These are phyloP conservation scores for Netelia fuscicornis DNA, from an alignment of 2,888 invertebrate genomes.

Conservation along the genomic window DNA sequence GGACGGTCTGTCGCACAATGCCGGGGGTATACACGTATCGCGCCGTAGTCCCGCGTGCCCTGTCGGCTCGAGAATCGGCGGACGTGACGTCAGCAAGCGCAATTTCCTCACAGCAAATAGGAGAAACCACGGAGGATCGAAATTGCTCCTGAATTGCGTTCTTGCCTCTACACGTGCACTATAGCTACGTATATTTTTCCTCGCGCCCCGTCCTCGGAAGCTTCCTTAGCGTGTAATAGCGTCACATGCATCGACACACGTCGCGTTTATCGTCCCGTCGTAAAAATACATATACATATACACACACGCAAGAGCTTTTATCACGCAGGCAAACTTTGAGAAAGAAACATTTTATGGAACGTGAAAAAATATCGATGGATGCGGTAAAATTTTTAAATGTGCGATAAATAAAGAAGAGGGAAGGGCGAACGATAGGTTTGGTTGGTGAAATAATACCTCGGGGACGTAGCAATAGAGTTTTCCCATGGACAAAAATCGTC, in stretches of 20 bases:
- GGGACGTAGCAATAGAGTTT: background rate
- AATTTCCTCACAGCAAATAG: constrained; percentile 83
- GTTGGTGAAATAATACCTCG: background rate
- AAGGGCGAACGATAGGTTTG: background rate
- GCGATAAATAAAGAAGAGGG: background rate
- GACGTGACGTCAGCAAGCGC: constrained; percentile 84
- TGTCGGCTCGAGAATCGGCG: constrained; percentile 76
- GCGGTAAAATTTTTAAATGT: background rate
- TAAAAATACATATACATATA: background rate
- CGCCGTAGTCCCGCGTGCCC: constrained; percentile 32
- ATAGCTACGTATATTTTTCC: constrained; percentile 2
- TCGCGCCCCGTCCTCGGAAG: constrained; percentile 52
- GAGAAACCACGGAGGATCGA: constrained; percentile 83
- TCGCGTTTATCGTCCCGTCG: background rate
- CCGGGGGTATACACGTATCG: constrained; percentile 6
- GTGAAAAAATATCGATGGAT: background rate
- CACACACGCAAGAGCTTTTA: background rate
- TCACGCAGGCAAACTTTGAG: background rate
- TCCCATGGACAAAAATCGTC: constrained; percentile 8
- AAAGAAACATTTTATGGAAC: too few relatives aligned
- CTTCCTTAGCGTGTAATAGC: constrained; percentile 79
- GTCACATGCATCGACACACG: constrained; percentile 43
- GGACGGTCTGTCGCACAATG: constrained; percentile 52
- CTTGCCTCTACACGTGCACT: constrained; percentile 4
- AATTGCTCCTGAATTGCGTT: constrained; percentile 78